Evolutionary conservation across 2,113 vertebrate genomes (phyloP).

Genomic region (Oceanodroma tethys): DNA sequence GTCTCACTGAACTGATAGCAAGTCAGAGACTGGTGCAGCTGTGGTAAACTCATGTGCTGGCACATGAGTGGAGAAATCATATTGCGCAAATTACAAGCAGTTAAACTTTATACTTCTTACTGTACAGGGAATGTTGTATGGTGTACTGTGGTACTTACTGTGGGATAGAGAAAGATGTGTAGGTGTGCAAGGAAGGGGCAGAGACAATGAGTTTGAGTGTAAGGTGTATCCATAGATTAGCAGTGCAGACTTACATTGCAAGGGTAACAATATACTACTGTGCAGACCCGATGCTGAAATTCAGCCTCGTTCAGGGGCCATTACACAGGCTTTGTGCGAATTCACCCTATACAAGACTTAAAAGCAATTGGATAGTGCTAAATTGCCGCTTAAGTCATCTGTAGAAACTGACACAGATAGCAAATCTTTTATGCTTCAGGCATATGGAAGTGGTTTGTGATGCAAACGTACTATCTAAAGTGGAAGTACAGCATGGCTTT

Average conservation of each 20-base stretch:
- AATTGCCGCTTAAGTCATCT: constrained; percentile 33
- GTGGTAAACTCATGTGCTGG: neutral
- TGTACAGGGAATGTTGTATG: fast-evolving
- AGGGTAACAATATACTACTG: neutral
- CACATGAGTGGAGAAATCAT: neutral
- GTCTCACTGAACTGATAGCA: neutral
- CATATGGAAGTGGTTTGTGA: constrained; percentile 58
- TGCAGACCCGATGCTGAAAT: neutral
- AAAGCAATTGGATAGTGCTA: constrained; percentile 21
- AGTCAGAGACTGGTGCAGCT: neutral
- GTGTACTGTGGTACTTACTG: neutral
- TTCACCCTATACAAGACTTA: neutral
- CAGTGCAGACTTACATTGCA: neutral
- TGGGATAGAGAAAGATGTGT: neutral
- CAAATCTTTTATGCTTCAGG: constrained; percentile 47
- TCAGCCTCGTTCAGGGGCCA: neutral
- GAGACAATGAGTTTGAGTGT: neutral
- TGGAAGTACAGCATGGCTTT: constrained; percentile 17
- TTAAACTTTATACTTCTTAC: neutral
- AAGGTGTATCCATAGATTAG: neutral
- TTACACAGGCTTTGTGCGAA: constrained; percentile 5
- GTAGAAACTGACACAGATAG: constrained; percentile 38
- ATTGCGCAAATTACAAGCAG: neutral
- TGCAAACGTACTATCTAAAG: constrained; percentile 28
- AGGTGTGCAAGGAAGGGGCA: neutral